Conservation (phyloP, 2,113 vertebrate genomes). For the Turnix velox region DNA sequence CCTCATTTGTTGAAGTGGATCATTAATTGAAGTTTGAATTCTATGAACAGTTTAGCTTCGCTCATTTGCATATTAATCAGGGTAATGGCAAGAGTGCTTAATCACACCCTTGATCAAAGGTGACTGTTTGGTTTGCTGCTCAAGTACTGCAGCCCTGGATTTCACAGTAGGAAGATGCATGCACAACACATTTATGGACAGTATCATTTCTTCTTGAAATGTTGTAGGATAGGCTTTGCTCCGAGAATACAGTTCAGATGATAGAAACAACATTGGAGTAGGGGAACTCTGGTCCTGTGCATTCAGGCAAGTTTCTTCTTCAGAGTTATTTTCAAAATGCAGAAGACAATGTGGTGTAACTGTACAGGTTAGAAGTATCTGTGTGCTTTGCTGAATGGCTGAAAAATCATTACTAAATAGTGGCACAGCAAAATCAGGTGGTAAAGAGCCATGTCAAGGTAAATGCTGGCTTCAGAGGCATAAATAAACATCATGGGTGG, state of each 20-base stretch:
- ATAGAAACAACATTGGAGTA: fast-evolving
- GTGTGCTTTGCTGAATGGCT: not conserved
- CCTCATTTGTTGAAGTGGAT: conserved; percentile 22
- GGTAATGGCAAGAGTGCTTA: not conserved
- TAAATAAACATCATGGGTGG: not conserved
- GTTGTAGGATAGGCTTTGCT: not conserved
- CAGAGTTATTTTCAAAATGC: not conserved
- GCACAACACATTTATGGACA: not conserved
- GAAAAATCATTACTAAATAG: not conserved
- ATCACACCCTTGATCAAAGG: not conserved
- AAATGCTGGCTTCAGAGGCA: not conserved
- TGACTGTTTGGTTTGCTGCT: not conserved
- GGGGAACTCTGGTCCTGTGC: not conserved
- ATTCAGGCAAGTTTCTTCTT: not conserved
- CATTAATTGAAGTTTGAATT: conserved; percentile 5
- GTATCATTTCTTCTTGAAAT: not conserved
- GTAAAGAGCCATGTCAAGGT: not conserved
- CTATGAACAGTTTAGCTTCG: not conserved
- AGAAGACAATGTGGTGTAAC: not conserved
- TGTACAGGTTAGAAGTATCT: not conserved
- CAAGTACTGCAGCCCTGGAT: not conserved
- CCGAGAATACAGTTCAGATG: not conserved
- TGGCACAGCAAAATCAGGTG: not conserved
- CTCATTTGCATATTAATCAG: conserved; percentile 26
- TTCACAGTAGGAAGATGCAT: not conserved